Percentiles rank a stretch among this genome's conserved stretches.
These are phyloP conservation scores for Conchocele bisecta DNA, from an alignment of 2,888 invertebrate species.

Conservation along the genomic window DNA sequence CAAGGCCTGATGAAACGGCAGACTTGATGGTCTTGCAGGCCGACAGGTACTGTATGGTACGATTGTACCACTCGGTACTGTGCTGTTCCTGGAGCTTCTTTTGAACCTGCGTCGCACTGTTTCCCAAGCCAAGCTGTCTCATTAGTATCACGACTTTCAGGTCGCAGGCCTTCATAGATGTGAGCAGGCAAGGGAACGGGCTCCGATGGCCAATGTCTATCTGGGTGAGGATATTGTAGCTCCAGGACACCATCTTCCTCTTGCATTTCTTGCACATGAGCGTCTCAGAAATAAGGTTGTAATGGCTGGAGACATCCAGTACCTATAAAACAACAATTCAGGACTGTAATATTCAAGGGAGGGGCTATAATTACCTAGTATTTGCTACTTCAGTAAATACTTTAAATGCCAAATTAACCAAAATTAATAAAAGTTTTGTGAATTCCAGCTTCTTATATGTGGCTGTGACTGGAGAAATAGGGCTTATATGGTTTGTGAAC, in stretches of 20 bases:
- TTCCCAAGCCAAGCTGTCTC: slow-evolving; percentile 54
- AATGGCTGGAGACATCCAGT: slow-evolving; percentile 50
- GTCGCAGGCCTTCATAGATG: slow-evolving; percentile 53
- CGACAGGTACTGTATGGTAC: slow-evolving; percentile 33
- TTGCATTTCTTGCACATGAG: slow-evolving; percentile 46
- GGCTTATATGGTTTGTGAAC: too few relatives aligned
- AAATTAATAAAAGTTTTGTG: too few relatives aligned
- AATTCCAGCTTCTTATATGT: too few relatives aligned
- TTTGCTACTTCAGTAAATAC: too few relatives aligned
- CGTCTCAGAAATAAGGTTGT: slow-evolving; percentile 49
- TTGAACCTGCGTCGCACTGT: slow-evolving; percentile 46
- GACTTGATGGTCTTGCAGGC: slow-evolving; percentile 21
- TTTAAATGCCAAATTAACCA: too few relatives aligned
- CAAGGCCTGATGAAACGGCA: slow-evolving; percentile 7
- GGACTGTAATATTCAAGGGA: too few relatives aligned
- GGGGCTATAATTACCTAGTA: too few relatives aligned
- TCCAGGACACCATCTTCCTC: slow-evolving; percentile 43
- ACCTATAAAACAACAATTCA: too few relatives aligned
- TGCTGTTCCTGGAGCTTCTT: slow-evolving; percentile 55
- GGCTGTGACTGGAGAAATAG: too few relatives aligned
- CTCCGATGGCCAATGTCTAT: slow-evolving; percentile 46
- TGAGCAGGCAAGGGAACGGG: slow-evolving; percentile 55
- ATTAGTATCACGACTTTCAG: slow-evolving; percentile 45
- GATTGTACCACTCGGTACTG: slow-evolving; percentile 39
- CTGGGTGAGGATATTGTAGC: slow-evolving; percentile 38